Conservation (phyloP, 2,797 vertebrate genomes). For the Myripristis murdjan region DNA sequence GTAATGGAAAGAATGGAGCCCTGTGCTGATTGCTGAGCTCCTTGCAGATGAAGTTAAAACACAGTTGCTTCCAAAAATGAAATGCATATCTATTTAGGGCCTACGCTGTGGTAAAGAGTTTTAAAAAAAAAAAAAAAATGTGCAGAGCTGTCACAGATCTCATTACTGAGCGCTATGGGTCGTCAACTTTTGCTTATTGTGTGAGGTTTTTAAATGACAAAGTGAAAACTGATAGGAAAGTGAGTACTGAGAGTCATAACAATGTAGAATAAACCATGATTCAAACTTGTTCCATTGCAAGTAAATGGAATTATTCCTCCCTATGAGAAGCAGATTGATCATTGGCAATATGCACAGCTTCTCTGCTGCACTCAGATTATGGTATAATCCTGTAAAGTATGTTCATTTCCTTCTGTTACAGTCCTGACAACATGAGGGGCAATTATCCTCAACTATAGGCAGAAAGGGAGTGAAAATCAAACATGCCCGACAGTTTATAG, state of each 20-base stretch:
- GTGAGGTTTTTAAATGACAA: neutral
- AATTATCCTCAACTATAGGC: slow-evolving; percentile 43
- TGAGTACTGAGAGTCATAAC: neutral
- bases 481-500: slow-evolving; percentile 46
- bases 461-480: slow-evolving; percentile 52
- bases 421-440: slow-evolving; percentile 35
- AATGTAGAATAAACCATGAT: too few species aligned
- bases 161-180: too few species aligned
- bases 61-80: too few species aligned
- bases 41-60: slow-evolving; percentile 1
- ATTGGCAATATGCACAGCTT: slow-evolving; percentile 30
- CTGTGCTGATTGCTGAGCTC: slow-evolving; percentile 20
- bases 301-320: neutral
- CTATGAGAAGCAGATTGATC: slow-evolving; percentile 15
- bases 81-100: too few species aligned
- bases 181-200: neutral
- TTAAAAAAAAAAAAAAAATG: too few species aligned
- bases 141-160: too few species aligned
- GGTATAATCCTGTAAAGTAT: slow-evolving; percentile 53
- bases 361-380: slow-evolving; percentile 66
- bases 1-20: slow-evolving; percentile 5
- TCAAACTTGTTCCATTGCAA: neutral
- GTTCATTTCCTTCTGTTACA: slow-evolving; percentile 29
- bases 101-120: too few species aligned
- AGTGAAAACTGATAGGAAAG: neutral